phyloP scores from a whole-genome alignment of 2,797 vertebrate genomes.

The Fratercula arctica region DNA sequence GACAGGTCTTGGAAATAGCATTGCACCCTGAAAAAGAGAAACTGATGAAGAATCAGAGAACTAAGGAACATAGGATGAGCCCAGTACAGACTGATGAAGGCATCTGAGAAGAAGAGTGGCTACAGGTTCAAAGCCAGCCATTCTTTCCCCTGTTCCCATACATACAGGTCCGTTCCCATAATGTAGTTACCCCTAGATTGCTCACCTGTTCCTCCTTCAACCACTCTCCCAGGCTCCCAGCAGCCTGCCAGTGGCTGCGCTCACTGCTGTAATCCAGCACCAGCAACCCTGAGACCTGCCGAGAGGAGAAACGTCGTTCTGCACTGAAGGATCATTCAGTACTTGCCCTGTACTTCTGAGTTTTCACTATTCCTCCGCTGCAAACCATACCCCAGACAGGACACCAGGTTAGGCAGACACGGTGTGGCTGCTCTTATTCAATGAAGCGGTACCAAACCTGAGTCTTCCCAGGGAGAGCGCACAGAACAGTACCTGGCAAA shows the following conservation, averaged over 20 bases:
- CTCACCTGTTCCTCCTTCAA: constrained; percentile 90
- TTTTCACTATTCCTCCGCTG: not conserved
- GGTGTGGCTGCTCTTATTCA: not conserved
- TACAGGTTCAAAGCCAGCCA: not conserved
- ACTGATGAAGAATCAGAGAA: not conserved
- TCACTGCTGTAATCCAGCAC: constrained; percentile 91
- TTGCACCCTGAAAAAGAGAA: not conserved
- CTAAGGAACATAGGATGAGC: not conserved
- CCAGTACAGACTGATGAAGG: not conserved
- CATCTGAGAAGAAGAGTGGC: not conserved
- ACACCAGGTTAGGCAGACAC: not conserved
- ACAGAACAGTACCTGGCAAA: not conserved
- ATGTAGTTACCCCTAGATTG: not conserved
- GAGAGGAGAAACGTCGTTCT: not conserved
- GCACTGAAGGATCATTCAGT: not conserved
- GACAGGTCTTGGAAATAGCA: not conserved
- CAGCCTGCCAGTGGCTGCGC: constrained; percentile 93
- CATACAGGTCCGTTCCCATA: not conserved
- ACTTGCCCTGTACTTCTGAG: not conserved
- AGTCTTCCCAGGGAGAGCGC: not conserved
- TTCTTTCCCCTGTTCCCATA: not conserved
- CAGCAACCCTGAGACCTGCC: constrained; percentile 89
- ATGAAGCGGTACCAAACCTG: not conserved
- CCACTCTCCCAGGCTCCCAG: constrained; percentile 89
- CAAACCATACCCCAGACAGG: not conserved